These are phyloP conservation scores for Drosophila multiciliata DNA, from an alignment of 2,888 invertebrate genomes.

Conservation along the genomic window DNA sequence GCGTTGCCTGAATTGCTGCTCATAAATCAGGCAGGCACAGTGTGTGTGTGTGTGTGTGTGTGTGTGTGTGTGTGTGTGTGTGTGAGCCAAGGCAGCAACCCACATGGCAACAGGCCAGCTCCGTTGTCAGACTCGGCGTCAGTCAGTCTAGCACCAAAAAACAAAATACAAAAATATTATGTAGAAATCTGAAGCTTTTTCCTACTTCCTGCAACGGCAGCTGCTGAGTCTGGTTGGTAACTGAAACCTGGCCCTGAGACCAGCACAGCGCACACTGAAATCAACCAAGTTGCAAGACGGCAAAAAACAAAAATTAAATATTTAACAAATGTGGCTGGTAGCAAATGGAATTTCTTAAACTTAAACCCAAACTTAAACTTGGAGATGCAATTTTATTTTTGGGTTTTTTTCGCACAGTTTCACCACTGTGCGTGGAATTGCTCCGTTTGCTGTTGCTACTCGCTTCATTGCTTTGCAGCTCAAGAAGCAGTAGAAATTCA, in stretches of 20 bases:
- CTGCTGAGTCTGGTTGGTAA: conserved; percentile 43
- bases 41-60: not conserved
- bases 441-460: conserved; percentile 26
- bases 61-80: not conserved
- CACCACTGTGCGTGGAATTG: conserved; percentile 8
- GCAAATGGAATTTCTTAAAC: not conserved
- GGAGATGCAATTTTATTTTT: no score
- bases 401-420: not conserved
- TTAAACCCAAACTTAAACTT: no score
- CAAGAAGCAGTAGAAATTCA: conserved; percentile 67
- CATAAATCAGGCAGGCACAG: conserved; percentile 58
- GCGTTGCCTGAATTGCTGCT: conserved; percentile 49
- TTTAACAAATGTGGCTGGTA: not conserved
- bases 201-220: conserved; percentile 23
- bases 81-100: conserved; percentile 1
- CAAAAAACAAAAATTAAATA: not conserved
- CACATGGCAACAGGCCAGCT: conserved; percentile 65
- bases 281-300: not conserved
- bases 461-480: conserved; percentile 46
- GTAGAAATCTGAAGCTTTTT: conserved; percentile 9
- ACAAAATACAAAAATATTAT: conserved; percentile 2
- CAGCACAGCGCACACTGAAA: not conserved
- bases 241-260: conserved; percentile 46
- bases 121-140: conserved; percentile 53
- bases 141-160: conserved; percentile 36